A percentile compares a stretch with the other conserved stretches of the same genome.
Conservation (phyloP, 2,113 vertebrate genomes). For the Channa maculata region DNA sequence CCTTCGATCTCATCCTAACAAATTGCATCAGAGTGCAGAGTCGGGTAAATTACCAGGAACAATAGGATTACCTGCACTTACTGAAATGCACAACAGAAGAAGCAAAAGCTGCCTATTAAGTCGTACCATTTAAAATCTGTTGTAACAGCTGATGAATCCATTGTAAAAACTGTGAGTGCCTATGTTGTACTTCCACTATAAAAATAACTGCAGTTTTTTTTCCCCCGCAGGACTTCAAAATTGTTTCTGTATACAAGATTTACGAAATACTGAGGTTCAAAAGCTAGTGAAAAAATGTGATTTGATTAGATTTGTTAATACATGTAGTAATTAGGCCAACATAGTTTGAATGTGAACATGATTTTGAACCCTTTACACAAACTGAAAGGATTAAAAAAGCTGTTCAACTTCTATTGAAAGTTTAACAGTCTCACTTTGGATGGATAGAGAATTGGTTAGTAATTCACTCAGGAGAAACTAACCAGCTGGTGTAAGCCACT, state of each 20-base stretch:
- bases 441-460: no score
- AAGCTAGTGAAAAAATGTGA: no score
- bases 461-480: no score
- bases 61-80: constrained; percentile 31
- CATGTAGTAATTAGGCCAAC: no score
- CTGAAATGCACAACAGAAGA: constrained; percentile 21
- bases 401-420: no score
- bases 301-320: no score
- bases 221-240: not conserved
- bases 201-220: not conserved
- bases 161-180: constrained; percentile 4
- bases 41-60: constrained; percentile 45
- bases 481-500: no score
- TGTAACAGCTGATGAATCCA: constrained; percentile 11
- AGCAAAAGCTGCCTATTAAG: constrained; percentile 24
- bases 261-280: no score
- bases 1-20: constrained; percentile 40
- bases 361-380: no score
- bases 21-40: constrained; percentile 38
- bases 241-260: not conserved
- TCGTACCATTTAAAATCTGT: constrained; percentile 16
- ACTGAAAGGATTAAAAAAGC: no score
- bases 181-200: constrained; percentile 1
- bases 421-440: no score
- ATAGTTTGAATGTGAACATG: no score